Percentiles rank a stretch among this genome's conserved stretches.
These are phyloP conservation scores for Hypocryptadius cinnamomeus DNA, from an alignment of 2,113 vertebrate genomes.

Conservation along the genomic window DNA sequence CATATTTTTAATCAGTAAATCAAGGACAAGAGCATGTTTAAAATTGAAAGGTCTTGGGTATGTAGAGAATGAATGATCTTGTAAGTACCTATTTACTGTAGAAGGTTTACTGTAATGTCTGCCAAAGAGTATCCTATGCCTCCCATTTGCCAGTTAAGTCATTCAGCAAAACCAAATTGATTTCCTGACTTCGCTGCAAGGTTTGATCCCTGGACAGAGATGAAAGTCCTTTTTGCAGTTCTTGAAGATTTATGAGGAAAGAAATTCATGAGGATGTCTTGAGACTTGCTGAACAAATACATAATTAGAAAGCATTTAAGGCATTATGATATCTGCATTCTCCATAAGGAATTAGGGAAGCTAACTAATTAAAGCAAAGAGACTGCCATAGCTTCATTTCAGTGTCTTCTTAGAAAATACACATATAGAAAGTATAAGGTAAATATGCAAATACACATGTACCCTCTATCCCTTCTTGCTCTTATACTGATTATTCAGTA, in stretches of 20 bases:
- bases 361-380: background rate
- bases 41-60: background rate
- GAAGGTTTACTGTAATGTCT: background rate
- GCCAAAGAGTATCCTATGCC: background rate
- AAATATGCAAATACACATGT: background rate
- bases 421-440: background rate
- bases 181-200: background rate
- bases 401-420: background rate
- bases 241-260: background rate
- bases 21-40: background rate
- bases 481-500: background rate
- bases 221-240: background rate
- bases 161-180: background rate
- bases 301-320: background rate
- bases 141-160: background rate
- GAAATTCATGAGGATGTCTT: background rate
- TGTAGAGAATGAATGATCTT: background rate
- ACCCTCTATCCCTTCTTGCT: background rate
- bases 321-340: background rate
- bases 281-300: background rate
- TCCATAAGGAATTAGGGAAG: background rate
- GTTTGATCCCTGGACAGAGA: background rate
- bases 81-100: background rate
- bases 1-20: background rate
- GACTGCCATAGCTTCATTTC: background rate